Percentiles rank a stretch among this genome's conserved stretches.
phyloP scores from a whole-genome alignment of 2,888 invertebrate genomes.

The Caenorhabditis uteleia region DNA sequence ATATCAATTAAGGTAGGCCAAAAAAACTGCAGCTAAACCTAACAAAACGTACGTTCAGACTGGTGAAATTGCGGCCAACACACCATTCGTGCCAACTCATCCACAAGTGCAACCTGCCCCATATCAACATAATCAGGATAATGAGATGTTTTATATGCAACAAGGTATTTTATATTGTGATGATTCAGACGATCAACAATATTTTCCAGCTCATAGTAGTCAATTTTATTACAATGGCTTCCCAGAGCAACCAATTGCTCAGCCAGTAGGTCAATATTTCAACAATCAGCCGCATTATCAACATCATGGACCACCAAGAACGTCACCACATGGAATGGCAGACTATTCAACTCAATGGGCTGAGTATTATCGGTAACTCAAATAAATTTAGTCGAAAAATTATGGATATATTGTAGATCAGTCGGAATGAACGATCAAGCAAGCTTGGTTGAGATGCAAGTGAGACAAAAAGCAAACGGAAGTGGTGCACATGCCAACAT shows the following conservation, averaged over 20 bases:
- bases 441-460: constrained; percentile 53
- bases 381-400: neutral
- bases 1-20: constrained; percentile 85
- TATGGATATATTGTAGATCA: constrained; percentile 70
- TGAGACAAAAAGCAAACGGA: constrained; percentile 70
- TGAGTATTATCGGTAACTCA: constrained; percentile 84
- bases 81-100: neutral
- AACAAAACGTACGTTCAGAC: constrained; percentile 13
- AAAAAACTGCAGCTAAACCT: no score
- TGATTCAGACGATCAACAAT: no score
- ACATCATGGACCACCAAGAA: no score
- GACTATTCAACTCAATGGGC: constrained; percentile 98
- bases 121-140: no score
- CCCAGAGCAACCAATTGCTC: constrained; percentile 38
- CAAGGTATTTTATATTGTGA: no score
- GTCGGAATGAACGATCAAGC: constrained; percentile 86
- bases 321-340: constrained; percentile 80
- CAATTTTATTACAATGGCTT: no score
- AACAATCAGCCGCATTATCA: no score
- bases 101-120: no score
- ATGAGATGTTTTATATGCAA: no score
- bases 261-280: constrained; percentile 5
- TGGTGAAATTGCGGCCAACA: constrained; percentile 12
- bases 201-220: no score
- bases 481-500: constrained; percentile 4